A percentile compares a stretch with the other conserved stretches of the same genome.
phyloP scores from a whole-genome alignment of 2,888 invertebrate genomes.

The Sesia apiformis region DNA sequence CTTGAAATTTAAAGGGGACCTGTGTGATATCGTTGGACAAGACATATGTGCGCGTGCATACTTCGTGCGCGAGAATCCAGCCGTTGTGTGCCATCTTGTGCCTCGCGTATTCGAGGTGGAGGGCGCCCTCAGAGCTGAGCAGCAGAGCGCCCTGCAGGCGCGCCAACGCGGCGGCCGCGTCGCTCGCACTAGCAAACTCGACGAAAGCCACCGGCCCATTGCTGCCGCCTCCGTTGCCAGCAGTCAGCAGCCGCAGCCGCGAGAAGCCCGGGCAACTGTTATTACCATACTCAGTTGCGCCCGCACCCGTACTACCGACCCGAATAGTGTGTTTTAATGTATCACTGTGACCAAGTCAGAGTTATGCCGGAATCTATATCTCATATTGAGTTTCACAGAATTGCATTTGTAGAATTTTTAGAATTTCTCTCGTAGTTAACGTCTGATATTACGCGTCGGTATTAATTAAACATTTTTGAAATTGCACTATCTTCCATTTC shows the following conservation, averaged over 20 bases:
- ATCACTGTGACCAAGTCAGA: too few relatives aligned
- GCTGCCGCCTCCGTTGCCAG: slow-evolving; percentile 78
- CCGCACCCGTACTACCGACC: slow-evolving; percentile 46
- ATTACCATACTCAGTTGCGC: slow-evolving; percentile 67
- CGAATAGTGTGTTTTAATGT: too few relatives aligned
- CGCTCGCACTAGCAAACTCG: slow-evolving; percentile 94
- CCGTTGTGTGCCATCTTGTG: slow-evolving; percentile 93
- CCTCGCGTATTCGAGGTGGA: slow-evolving; percentile 99
- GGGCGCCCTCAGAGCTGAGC: slow-evolving; percentile 96
- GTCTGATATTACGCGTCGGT: too few relatives aligned
- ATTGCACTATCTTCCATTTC: too few relatives aligned
- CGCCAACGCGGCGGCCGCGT: slow-evolving; percentile 94
- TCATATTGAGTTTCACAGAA: too few relatives aligned
- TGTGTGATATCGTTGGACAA: slow-evolving; percentile 8
- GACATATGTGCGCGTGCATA: slow-evolving; percentile 57
- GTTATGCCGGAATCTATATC: too few relatives aligned
- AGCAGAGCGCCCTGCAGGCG: slow-evolving; percentile 96
- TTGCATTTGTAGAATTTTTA: too few relatives aligned
- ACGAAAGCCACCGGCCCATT: slow-evolving; percentile 94
- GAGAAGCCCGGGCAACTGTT: slow-evolving; percentile 98
- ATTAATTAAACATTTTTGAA: too few relatives aligned
- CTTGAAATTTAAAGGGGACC: neutral
- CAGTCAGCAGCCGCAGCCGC: slow-evolving; percentile 95
- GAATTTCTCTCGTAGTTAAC: too few relatives aligned
- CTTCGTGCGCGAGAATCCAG: slow-evolving; percentile 74